These are phyloP conservation scores for Orchesella flavescens DNA, from an alignment of 2,888 invertebrate species.

Conservation along the genomic window DNA sequence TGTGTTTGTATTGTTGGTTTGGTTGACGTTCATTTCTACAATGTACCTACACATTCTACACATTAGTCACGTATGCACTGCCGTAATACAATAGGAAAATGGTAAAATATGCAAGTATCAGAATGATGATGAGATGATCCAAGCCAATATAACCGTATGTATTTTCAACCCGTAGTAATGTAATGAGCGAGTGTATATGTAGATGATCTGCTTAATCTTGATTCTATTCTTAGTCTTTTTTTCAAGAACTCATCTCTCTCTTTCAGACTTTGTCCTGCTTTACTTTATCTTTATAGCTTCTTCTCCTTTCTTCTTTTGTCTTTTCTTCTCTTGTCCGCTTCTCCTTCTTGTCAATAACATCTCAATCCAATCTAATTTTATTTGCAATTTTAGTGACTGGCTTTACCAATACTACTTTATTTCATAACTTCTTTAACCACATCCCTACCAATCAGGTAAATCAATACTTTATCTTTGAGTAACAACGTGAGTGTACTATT, in stretches of 20 bases:
- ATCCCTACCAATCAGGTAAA: not conserved
- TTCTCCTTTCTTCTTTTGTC: conserved; percentile 12
- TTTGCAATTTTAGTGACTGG: not conserved
- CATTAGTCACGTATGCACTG: too few species aligned
- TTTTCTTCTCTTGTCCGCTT: not conserved
- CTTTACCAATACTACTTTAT: too few species aligned
- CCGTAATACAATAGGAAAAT: too few species aligned
- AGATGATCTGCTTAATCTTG: conserved; percentile 19
- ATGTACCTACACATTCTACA: not conserved
- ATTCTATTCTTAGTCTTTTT: conserved; percentile 57
- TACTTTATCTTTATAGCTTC: not conserved
- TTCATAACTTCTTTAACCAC: not conserved
- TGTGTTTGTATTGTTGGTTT: not conserved
- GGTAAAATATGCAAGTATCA: too few species aligned
- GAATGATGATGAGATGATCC: too few species aligned
- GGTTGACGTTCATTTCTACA: too few species aligned
- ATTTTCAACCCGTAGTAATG: too few species aligned
- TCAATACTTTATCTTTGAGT: too few species aligned
- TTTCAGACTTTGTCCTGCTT: conserved; percentile 10
- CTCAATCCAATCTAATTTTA: not conserved
- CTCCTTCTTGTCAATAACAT: not conserved
- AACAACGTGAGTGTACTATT: not conserved
- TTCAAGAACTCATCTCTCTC: not conserved
- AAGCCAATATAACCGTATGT: not conserved
- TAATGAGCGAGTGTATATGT: not conserved